Percentiles rank a stretch among this genome's conserved stretches.
phyloP scores from a whole-genome alignment of 2,888 invertebrate species.

The Hypomecis atomaria region DNA sequence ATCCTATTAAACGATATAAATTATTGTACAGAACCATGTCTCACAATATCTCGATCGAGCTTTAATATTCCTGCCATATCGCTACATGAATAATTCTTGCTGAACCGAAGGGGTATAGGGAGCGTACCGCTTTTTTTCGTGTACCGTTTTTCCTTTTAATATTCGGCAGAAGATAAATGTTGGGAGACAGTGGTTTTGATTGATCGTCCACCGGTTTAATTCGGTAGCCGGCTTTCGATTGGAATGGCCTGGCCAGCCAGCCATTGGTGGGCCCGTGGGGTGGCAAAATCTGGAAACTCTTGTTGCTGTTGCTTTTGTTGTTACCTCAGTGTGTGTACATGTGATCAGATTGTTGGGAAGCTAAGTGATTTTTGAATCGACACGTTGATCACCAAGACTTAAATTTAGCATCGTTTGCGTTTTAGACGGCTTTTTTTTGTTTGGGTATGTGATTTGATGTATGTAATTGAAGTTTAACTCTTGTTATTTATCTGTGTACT shows the following conservation, averaged over 20 bases:
- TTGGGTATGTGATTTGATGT: too few species aligned
- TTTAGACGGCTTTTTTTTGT: too few species aligned
- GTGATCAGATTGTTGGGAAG: not conserved
- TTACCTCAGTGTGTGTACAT: not conserved
- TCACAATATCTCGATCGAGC: conserved; percentile 24
- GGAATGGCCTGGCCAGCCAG: conserved; percentile 34
- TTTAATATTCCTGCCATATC: conserved; percentile 39
- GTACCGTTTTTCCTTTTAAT: conserved; percentile 69
- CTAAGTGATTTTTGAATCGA: not conserved
- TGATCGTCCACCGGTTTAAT: conserved; percentile 69
- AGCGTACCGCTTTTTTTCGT: conserved; percentile 42
- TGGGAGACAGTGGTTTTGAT: conserved; percentile 75
- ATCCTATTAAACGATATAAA: conserved; percentile 1
- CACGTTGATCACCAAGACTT: too few species aligned
- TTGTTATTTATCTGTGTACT: too few species aligned
- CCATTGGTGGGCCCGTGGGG: conserved; percentile 20
- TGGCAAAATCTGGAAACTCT: not conserved
- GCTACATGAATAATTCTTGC: conserved; percentile 66
- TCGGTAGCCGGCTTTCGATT: conserved; percentile 44
- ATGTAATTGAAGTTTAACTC: too few species aligned
- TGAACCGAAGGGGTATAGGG: conserved; percentile 37
- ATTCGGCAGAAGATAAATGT: conserved; percentile 76
- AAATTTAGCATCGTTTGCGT: too few species aligned
- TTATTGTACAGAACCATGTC: conserved; percentile 32
- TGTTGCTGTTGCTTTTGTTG: conserved; percentile 8